Percentiles rank a stretch among this genome's conserved stretches.
These are phyloP conservation scores for Drosophila chauvacae DNA, from an alignment of 1,140 invertebrate species.

Conservation along the genomic window DNA sequence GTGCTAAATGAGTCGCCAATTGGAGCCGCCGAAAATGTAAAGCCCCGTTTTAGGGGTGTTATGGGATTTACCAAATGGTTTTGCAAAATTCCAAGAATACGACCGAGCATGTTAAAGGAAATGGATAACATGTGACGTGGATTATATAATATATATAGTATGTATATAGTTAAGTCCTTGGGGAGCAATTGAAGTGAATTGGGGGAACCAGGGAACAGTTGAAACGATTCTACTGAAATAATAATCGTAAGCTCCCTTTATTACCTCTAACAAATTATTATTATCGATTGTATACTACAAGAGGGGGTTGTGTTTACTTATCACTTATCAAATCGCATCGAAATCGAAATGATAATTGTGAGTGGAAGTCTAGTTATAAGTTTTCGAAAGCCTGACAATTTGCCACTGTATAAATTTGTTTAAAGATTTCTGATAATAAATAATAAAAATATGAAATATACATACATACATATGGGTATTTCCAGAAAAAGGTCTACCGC, in stretches of 20 bases:
- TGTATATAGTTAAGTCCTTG: background rate
- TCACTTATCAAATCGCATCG: background rate
- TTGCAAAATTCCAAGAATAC: constrained; percentile 37
- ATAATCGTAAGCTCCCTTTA: background rate
- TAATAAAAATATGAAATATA: background rate
- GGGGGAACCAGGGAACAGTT: background rate
- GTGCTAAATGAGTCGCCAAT: constrained; percentile 69
- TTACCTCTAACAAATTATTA: background rate
- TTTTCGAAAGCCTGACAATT: background rate
- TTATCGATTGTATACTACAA: background rate
- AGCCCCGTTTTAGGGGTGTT: constrained; percentile 24
- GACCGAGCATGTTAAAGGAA: constrained; percentile 38
- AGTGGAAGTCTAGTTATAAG: background rate
- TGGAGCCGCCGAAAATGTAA: constrained; percentile 23
- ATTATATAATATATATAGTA: constrained; percentile 13
- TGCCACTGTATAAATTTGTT: too few relatives aligned
- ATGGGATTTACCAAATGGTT: constrained; percentile 5
- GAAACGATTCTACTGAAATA: background rate
- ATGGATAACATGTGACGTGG: constrained; percentile 51
- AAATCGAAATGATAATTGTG: background rate
- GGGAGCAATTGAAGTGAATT: background rate
- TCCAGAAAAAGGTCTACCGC: too few relatives aligned
- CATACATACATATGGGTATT: too few relatives aligned
- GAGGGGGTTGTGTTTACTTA: background rate
- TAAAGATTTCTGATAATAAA: too few relatives aligned